phyloP scores from a whole-genome alignment of 2,797 vertebrate genomes.

The Coreius guichenoti region DNA sequence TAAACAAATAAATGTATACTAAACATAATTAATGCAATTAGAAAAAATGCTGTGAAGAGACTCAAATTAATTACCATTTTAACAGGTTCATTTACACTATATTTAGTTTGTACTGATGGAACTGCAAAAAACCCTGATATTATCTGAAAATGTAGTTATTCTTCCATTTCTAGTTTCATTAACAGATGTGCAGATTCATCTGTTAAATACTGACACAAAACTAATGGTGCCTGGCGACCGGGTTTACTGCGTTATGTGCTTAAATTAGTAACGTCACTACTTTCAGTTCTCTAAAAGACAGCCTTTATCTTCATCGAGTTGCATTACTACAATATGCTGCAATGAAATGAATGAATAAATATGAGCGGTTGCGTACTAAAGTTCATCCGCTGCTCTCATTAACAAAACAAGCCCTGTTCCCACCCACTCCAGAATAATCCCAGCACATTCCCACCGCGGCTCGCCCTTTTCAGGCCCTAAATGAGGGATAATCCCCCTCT shows the following conservation, averaged over 20 bases:
- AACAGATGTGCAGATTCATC: background rate
- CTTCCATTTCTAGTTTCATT: background rate
- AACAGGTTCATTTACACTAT: too few relatives aligned
- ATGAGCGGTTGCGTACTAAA: background rate
- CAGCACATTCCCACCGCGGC: slow-evolving; percentile 64
- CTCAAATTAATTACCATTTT: too few relatives aligned
- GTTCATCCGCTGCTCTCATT: background rate
- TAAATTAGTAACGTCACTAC: background rate
- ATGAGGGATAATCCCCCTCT: slow-evolving; percentile 63
- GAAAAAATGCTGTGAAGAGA: background rate
- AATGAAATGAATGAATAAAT: background rate
- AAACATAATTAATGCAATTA: background rate
- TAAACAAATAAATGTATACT: background rate
- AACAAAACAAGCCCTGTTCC: slow-evolving; percentile 27
- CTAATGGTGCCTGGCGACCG: too few relatives aligned
- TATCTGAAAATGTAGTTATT: background rate
- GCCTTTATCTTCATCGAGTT: background rate
- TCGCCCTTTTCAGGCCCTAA: slow-evolving; percentile 44
- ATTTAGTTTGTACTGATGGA: background rate
- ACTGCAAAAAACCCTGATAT: background rate
- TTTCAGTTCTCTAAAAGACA: background rate
- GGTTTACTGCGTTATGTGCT: background rate
- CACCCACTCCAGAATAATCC: slow-evolving; percentile 48
- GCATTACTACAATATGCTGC: background rate
- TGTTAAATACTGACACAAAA: too few relatives aligned